Evolutionary conservation across 1,140 invertebrate genomes (phyloP), one percentile per base, ranked within the genome.

Genomic region (Eriocheir sinensis): DNA sequence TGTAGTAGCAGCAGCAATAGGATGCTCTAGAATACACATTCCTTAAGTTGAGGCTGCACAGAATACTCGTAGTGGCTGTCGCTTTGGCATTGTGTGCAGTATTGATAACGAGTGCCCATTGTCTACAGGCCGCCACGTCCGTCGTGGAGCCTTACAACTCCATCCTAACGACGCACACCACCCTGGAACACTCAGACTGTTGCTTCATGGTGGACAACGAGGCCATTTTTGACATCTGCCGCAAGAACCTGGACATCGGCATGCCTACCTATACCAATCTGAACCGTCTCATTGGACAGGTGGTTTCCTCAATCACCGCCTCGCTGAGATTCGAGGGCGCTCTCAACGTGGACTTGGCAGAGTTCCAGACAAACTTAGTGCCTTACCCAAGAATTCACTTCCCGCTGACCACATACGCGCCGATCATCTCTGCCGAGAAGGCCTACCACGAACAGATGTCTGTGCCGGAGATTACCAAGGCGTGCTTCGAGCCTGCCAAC

Each of bases 131-230:
- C 60, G 60, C 60, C 60, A 1, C 60, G 9, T 72, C 60, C 1
- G 60, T 72, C 27, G 60, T 72, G 12, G 60, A 72, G 60, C 60
- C 60, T 6, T 72, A 72, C 60, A 72, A 72, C 60, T 72, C 60
- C 60, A 72, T 72, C 60, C 60, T 72, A n/a, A 72, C 60, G 21
- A 72, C 60, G 21, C 60, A 72, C 60, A 72, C 60, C 60, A 72
- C 60, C 60, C 60, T 72, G 21, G 60, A 72, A n/a, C 60, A 72
- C 60, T 72, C 60, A 6, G 60, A 72, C 60, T 72, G 60, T n/a
- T 72, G 60, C 60, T 72, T 72, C 60, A 72, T 72, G 60, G 60
- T 72, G 60, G 60, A 72, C 60, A 72, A 72, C 60, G 60, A 72
- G 60, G 60, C 60, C 60, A 72, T 72, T n/a, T 72, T 72, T 72